Evolutionary conservation across 2,113 vertebrate species (phyloP).

Genomic region (Ceyx cyanopectus): DNA sequence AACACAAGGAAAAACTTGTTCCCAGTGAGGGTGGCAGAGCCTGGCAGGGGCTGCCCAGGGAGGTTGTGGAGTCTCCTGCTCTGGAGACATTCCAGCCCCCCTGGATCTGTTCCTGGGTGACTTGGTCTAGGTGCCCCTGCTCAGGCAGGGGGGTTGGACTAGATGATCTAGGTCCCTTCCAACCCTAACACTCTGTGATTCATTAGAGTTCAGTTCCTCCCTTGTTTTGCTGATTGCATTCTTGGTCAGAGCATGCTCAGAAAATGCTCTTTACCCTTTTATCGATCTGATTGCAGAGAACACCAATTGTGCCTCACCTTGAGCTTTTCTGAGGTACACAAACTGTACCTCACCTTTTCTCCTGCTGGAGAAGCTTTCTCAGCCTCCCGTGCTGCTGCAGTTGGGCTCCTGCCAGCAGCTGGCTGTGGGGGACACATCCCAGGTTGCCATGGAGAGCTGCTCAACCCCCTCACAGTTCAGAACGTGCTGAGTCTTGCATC

Average conservation of each 20-base stretch:
- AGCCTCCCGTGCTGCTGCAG: neutral
- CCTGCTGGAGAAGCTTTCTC: neutral
- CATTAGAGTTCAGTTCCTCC: neutral
- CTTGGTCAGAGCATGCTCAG: fast-evolving
- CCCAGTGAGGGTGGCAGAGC: no score
- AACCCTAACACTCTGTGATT: neutral
- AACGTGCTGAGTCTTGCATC: neutral
- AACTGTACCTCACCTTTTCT: neutral
- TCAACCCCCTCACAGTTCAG: neutral
- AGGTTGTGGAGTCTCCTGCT: no score
- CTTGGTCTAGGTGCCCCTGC: no score
- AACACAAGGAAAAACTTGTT: no score
- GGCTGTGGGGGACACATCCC: neutral
- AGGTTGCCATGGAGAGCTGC: slow-evolving; percentile 33
- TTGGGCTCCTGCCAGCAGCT: neutral
- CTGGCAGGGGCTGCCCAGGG: no score
- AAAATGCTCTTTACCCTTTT: neutral
- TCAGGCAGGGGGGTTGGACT: no score
- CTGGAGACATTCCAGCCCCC: no score
- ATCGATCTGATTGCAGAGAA: no score
- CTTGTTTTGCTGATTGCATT: neutral
- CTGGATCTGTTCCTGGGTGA: no score
- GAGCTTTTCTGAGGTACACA: no score
- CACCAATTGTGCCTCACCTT: fast-evolving
- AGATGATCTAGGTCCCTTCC: no score